Conservation (phyloP, 2,113 vertebrate genomes). For the Picathartes gymnocephalus region DNA sequence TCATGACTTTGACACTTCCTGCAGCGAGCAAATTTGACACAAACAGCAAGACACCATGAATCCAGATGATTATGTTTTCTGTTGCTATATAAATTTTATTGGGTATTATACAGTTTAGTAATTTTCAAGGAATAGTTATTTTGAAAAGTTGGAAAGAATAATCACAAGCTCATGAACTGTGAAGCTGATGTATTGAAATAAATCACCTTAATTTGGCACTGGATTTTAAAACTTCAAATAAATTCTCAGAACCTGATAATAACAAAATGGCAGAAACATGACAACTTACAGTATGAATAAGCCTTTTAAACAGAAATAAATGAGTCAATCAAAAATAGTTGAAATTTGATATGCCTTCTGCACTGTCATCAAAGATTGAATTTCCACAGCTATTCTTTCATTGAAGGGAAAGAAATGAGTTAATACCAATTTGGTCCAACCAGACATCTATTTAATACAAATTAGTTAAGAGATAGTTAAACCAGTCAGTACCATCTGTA, state of each 20-base stretch:
- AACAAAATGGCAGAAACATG: conserved; percentile 38
- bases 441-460: neutral
- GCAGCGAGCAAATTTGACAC: neutral
- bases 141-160: conserved; percentile 54
- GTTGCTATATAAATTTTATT: conserved; percentile 20
- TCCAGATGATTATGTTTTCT: neutral
- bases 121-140: conserved; percentile 49
- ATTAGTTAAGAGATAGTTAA: neutral
- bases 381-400: neutral
- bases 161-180: conserved; percentile 44
- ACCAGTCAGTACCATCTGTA: neutral
- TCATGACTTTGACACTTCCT: neutral
- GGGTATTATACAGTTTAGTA: conserved; percentile 9
- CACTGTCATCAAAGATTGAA: neutral
- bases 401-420: neutral
- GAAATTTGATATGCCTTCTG: neutral
- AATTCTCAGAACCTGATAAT: conserved; percentile 30
- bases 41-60: neutral
- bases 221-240: conserved; percentile 53
- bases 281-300: neutral
- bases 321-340: neutral
- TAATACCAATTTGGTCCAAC: neutral
- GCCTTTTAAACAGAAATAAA: neutral
- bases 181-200: conserved; percentile 57
- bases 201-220: conserved; percentile 59